phyloP scores from a whole-genome alignment of 2,888 invertebrate genomes.

The Dorcus parallelipipedus region DNA sequence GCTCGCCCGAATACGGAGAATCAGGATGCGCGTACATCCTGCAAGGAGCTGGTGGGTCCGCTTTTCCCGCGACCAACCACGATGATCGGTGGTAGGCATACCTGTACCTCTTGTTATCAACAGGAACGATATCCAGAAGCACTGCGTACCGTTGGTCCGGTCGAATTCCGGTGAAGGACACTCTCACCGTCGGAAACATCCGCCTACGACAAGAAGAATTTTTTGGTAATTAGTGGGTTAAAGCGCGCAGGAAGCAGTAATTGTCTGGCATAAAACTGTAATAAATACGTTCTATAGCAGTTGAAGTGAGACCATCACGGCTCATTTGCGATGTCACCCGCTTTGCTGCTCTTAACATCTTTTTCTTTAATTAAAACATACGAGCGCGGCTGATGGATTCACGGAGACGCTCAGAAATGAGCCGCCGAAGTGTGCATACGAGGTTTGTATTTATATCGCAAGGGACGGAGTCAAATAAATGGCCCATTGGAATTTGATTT shows the following conservation, averaged over 20 bases:
- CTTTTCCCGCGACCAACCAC: conserved; percentile 97
- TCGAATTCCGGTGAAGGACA: conserved; percentile 84
- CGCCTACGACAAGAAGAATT: conserved; percentile 62
- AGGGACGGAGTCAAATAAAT: neutral
- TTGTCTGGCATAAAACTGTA: conserved; percentile 20
- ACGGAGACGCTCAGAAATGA: neutral
- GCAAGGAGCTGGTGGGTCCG: conserved; percentile 92
- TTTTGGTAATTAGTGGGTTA: conserved; percentile 15
- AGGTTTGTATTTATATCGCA: neutral
- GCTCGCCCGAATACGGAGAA: conserved; percentile 92
- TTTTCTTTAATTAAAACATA: conserved; percentile 47
- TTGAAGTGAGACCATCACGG: conserved; percentile 47
- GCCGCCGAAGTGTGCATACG: neutral
- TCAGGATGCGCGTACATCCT: conserved; percentile 95
- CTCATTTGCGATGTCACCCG: conserved; percentile 47
- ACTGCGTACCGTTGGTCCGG: conserved; percentile 87
- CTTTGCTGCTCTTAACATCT: conserved; percentile 38
- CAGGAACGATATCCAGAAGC: conserved; percentile 93
- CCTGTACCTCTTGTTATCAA: conserved; percentile 93
- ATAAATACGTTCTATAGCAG: conserved; percentile 48
- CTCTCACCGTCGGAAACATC: conserved; percentile 97
- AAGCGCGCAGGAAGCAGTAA: conserved; percentile 6
- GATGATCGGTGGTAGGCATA: conserved; percentile 98
- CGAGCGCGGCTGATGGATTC: conserved; percentile 43
- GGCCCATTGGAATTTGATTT: too few species aligned